phyloP scores from a whole-genome alignment of 2,797 vertebrate genomes.

The Sphaeramia orbicularis region DNA sequence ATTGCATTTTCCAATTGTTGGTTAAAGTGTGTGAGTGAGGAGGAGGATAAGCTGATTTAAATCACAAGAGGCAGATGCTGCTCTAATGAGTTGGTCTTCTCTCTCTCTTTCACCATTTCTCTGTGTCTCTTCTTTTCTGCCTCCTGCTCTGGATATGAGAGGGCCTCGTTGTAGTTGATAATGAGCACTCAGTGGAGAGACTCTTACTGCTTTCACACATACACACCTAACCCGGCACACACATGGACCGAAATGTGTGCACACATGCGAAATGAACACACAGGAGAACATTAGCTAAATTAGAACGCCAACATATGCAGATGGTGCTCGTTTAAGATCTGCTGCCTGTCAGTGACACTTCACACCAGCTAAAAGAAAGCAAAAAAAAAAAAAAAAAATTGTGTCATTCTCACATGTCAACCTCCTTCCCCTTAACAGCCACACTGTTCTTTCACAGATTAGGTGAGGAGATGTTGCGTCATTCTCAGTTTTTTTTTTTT shows the following conservation, averaged over 20 bases:
- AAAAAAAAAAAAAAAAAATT: conserved; percentile 41
- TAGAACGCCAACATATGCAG: conserved; percentile 67
- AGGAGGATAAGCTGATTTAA: background rate
- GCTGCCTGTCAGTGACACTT: conserved; percentile 65
- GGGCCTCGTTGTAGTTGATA: conserved; percentile 52
- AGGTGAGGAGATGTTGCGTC: conserved; percentile 45
- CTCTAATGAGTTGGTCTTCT: conserved; percentile 32
- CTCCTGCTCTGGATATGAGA: conserved; percentile 44
- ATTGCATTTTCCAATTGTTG: conserved; percentile 10
- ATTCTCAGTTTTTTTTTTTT: conserved; percentile 18
- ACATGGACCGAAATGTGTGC: background rate
- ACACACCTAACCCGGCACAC: conserved; percentile 5
- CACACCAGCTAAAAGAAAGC: conserved; percentile 32
- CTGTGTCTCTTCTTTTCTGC: conserved; percentile 13
- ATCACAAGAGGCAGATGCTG: conserved; percentile 19
- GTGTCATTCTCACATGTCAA: conserved; percentile 9
- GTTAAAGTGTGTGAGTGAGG: conserved; percentile 3
- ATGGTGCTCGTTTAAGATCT: conserved; percentile 73
- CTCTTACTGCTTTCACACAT: conserved; percentile 26
- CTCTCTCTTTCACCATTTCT: conserved; percentile 11
- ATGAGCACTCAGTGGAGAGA: conserved; percentile 60
- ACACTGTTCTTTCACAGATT: conserved; percentile 39
- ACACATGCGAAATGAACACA: conserved; percentile 13
- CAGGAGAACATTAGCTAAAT: conserved; percentile 68
- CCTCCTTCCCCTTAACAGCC: conserved; percentile 11